Conservation (phyloP, 2,888 invertebrate species). For the Drosophila meridiana region DNA sequence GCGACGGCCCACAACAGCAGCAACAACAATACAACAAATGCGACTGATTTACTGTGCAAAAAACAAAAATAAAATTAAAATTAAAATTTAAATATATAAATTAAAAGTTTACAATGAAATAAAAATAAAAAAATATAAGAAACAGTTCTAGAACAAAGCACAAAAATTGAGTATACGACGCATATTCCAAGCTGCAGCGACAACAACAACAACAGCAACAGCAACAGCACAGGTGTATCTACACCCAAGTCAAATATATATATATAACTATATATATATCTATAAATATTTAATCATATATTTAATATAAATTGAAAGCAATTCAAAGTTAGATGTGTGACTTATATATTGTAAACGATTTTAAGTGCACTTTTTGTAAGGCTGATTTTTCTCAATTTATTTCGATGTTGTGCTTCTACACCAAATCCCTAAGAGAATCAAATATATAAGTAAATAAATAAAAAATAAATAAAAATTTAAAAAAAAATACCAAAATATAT, state of each 20-base stretch:
- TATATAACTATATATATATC: conserved; percentile 4
- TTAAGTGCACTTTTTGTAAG: conserved; percentile 84
- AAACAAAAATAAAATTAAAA: not conserved
- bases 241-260: conserved; percentile 25
- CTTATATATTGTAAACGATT: conserved; percentile 64
- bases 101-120: conserved; percentile 6
- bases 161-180: conserved; percentile 67
- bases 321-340: conserved; percentile 64
- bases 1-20: conserved; percentile 29
- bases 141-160: conserved; percentile 3
- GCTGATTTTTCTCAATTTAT: conserved; percentile 84
- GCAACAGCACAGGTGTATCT: conserved; percentile 38
- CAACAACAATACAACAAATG: conserved; percentile 31
- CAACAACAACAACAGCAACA: conserved; percentile 25
- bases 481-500: not conserved
- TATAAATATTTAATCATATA: conserved; percentile 12
- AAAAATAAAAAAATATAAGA: not conserved
- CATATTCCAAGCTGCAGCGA: conserved; percentile 59
- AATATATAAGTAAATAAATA: not conserved
- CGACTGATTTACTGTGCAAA: conserved; percentile 62
- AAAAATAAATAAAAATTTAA: not conserved
- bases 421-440: conserved; percentile 34
- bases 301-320: conserved; percentile 64
- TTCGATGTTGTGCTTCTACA: conserved; percentile 84
- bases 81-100: not conserved